Evolutionary conservation across 1,140 invertebrate species (phyloP).

Genomic region (Manduca sexta): DNA sequence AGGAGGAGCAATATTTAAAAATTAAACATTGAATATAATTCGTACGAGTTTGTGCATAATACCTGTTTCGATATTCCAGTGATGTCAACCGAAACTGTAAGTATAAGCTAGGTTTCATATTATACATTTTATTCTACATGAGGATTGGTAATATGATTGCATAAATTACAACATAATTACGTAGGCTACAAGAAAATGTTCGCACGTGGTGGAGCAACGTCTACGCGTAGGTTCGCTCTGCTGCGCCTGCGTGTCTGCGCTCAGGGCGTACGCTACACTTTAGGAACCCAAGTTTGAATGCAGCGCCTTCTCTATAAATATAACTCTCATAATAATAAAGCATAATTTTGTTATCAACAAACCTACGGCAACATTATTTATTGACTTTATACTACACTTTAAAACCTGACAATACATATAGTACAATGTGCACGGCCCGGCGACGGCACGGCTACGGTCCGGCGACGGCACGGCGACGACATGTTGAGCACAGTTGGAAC

Average conservation of each 20-base stretch:
- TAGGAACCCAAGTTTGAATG: conserved; percentile 57
- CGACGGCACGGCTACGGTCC: background rate
- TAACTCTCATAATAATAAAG: conserved; percentile 63
- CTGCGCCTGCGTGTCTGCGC: too few relatives aligned
- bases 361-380: conserved; percentile 64
- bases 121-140: conserved; percentile 47
- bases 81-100: conserved; percentile 49
- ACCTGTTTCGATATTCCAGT: conserved; percentile 44
- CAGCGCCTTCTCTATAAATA: conserved; percentile 61
- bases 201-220: conserved; percentile 25
- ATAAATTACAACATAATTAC: conserved; percentile 50
- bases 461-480: too few relatives aligned
- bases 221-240: conserved; percentile 16
- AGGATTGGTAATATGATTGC: conserved; percentile 41
- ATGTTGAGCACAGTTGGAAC: background rate
- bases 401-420: conserved; percentile 53
- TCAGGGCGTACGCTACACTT: conserved; percentile 30
- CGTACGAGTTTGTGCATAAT: conserved; percentile 64
- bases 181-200: conserved; percentile 37
- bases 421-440: conserved; percentile 60
- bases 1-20: conserved; percentile 21
- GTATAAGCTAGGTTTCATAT: conserved; percentile 42
- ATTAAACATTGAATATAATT: conserved; percentile 49
- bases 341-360: conserved; percentile 66
- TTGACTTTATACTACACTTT: conserved; percentile 56